Base-by-base conservation (phyloP, 2,888 invertebrate species). In the Drosophila picticornis region DNA sequence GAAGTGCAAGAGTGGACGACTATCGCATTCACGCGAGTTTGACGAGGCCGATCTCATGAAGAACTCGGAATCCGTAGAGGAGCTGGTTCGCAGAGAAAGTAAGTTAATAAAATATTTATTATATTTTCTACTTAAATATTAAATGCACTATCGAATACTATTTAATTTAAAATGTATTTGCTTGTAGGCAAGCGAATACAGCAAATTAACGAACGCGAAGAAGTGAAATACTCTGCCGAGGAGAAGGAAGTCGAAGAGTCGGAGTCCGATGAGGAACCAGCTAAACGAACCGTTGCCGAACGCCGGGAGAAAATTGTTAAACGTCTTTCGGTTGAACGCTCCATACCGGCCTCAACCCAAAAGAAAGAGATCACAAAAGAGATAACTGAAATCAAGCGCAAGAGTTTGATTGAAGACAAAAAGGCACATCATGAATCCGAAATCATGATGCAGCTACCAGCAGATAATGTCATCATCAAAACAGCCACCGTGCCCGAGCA, bases 161-260 rank as follows among this genome's bases (percentile, higher is more conserved):
- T 13, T 7, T 46, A 22, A 22, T 11, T 56, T 5, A 50, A 51
- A 34, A 19, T n/a, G 48, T 58, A 38, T 72, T 56, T 50, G 4
- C n/a, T 63, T 58, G 6, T 52, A 93, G 94, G 93, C 80, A 91
- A 92, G 75, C 88, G 92, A 63, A 92, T 93, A 64, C 93, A 93
- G 83, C 93, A 93, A 81, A 91, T 93, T 51, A 92, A 93, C 57
- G 95, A 95, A 85, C 93, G 93, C 75, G 96, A 96, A 84, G 96
- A 97, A 92, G 94, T 95, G 36, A 97, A 97, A 92, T 97, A 97
- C 91, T 96, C 96, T 0, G 96, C 96, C 0, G 97, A 97, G 93
- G 97, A 97, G 84, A 97, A 97, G 91, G 95, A 95, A 70, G 94
- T 96, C 6, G 94, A 96, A 67, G 96, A 96, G 56, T 95, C 94